Base-by-base conservation (phyloP, 2,113 vertebrate genomes). In the Agapornis roseicollis region DNA sequence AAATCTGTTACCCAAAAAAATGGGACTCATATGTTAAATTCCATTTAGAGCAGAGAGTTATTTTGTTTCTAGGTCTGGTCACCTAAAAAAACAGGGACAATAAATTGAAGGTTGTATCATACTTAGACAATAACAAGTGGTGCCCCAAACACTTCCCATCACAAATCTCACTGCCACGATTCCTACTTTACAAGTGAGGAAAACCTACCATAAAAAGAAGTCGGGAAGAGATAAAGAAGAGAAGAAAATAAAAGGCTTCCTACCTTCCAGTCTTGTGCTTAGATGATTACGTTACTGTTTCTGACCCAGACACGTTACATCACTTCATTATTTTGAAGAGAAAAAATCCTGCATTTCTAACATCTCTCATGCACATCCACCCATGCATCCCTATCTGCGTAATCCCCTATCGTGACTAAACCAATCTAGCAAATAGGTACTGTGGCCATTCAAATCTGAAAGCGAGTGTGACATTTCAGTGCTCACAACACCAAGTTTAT, bases 1-100 rank as follows among this genome's bases (percentile, higher is more conserved):
- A 88, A 95, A 92, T 93, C 69, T 63, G 47, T 49, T 88, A 88
- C 53, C 4, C 29, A 27, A 55, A 77, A 82, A 97, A 79, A 87
- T n/a, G 33, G 28, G 18, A 72, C 37, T 80, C 83, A 14, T 8
- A 80, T 28, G 49, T 90, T 89, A 86, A 80, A 86, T 69, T 17
- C 37, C 17, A 72, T 53, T 85, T 73, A 84, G 5, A 88, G 42
- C 12, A 85, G 25, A 89, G 27, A 89, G 60, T 50, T 83, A 70
- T 63, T 94, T 86, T 90, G 37, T 31, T 89, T 94, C 89, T 64
- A 93, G 39, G 60, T 64, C 74, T 92, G 60, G 82, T 41, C 56
- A 83, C 31, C 42, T 50, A 41, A 93, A 85, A 85, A 87, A 47
- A n/a, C 78, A 18, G 2, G 6, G 23, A 61, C 50, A 68, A 72